These are phyloP conservation scores for Falco naumanni DNA, from an alignment of 2,797 vertebrate genomes.

Conservation along the genomic window DNA sequence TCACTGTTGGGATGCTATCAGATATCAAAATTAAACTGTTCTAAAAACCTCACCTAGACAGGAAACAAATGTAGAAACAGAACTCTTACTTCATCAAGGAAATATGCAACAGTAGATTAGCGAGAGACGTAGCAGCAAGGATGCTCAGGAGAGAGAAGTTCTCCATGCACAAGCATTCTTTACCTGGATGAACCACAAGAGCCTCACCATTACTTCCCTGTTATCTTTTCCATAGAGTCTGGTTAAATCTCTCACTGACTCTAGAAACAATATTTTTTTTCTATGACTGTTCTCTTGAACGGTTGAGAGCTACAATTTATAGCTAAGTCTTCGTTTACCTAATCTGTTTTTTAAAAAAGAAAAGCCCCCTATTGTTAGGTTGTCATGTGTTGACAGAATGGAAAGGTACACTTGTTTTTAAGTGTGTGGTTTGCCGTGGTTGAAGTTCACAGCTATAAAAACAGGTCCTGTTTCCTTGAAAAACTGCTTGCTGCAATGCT, in stretches of 20 bases:
- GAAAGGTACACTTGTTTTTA: not conserved
- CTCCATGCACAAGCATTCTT: not conserved
- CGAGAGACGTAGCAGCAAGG: not conserved
- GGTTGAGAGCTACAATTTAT: not conserved
- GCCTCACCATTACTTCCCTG: not conserved
- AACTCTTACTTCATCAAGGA: not conserved
- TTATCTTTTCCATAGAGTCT: not conserved
- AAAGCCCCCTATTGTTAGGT: not conserved
- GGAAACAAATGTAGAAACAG: not conserved
- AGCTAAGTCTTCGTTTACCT: not conserved
- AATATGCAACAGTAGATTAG: fast-evolving
- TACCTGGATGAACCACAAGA: not conserved
- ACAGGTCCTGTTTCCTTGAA: not conserved
- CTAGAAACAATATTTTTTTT: not conserved
- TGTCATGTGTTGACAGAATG: not conserved
- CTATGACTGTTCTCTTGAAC: not conserved
- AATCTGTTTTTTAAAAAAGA: not conserved
- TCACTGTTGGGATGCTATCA: not conserved
- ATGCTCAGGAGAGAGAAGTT: not conserved
- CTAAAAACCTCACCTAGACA: not conserved
- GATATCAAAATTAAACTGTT: not conserved
- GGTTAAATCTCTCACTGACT: not conserved
- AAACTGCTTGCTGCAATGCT: not conserved
- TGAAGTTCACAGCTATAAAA: not conserved
- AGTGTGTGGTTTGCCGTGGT: not conserved